Evolutionary conservation across 2,113 vertebrate genomes (phyloP).

Genomic region (Macquaria ambigua): DNA sequence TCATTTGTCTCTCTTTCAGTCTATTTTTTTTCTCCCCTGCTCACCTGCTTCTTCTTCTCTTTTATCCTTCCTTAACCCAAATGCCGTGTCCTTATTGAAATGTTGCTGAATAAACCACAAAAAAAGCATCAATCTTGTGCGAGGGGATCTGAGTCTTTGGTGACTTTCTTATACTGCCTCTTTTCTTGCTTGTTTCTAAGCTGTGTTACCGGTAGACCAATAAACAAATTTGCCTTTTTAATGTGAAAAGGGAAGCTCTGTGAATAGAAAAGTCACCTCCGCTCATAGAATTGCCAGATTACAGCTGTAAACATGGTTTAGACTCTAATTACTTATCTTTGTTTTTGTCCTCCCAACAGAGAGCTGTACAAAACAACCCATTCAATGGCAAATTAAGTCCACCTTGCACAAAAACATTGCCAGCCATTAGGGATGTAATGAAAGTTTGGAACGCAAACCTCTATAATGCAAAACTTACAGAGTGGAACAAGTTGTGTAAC

Average conservation of each 20-base stretch:
- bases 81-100: slow-evolving; percentile 13
- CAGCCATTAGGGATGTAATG: slow-evolving; percentile 10
- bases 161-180: neutral
- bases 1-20: slow-evolving; percentile 55
- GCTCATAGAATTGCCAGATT: slow-evolving; percentile 3
- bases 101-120: slow-evolving; percentile 6
- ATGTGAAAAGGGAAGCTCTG: neutral
- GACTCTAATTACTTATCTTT: slow-evolving; percentile 2
- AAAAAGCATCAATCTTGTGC: neutral
- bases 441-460: neutral
- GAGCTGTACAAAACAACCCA: neutral
- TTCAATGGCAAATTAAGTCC: neutral
- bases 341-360: slow-evolving; percentile 20
- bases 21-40: neutral
- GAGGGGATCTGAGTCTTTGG: neutral
- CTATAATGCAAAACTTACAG: neutral
- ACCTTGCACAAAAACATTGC: neutral
- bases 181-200: slow-evolving; percentile 16
- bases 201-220: neutral
- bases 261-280: slow-evolving; percentile 2
- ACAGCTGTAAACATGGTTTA: slow-evolving; percentile 21
- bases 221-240: neutral
- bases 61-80: slow-evolving; percentile 25
- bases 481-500: neutral
- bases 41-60: slow-evolving; percentile 11